These are phyloP conservation scores for Phrynocephalus vlangalii DNA, from an alignment of 2,797 vertebrate genomes.

Conservation along the genomic window DNA sequence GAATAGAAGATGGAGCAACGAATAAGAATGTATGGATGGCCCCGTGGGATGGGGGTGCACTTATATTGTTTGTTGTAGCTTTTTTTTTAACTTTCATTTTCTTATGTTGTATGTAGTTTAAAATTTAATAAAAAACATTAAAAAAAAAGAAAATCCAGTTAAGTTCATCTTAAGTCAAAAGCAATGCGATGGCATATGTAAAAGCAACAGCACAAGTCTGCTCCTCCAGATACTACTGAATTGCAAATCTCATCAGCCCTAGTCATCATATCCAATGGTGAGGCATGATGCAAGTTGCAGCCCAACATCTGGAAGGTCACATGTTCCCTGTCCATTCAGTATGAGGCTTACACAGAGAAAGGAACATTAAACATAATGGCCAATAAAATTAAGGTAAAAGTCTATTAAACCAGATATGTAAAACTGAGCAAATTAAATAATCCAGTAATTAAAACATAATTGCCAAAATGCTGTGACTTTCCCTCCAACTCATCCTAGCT, in stretches of 20 bases:
- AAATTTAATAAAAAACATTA: too few species aligned
- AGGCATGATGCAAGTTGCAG: background rate
- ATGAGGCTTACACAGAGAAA: background rate
- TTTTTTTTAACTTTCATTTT: too few species aligned
- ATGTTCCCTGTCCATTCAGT: background rate
- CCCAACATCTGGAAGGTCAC: background rate
- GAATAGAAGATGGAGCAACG: too few species aligned
- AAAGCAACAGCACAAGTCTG: too few species aligned
- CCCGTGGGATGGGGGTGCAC: too few species aligned
- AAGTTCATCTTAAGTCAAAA: too few species aligned
- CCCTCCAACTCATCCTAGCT: background rate
- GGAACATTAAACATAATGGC: background rate
- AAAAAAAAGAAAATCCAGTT: too few species aligned
- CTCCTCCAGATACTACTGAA: background rate
- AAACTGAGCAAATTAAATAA: background rate
- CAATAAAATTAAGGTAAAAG: background rate
- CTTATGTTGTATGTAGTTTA: too few species aligned
- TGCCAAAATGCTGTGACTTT: background rate
- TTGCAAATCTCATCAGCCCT: background rate
- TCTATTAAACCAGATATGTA: background rate
- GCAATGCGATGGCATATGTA: too few species aligned
- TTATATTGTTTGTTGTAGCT: too few species aligned
- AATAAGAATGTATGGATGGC: too few species aligned
- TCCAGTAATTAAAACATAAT: constrained; percentile 1
- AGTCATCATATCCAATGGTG: background rate